phyloP scores from a whole-genome alignment of 2,113 vertebrate species.

The Apodemus sylvaticus region DNA sequence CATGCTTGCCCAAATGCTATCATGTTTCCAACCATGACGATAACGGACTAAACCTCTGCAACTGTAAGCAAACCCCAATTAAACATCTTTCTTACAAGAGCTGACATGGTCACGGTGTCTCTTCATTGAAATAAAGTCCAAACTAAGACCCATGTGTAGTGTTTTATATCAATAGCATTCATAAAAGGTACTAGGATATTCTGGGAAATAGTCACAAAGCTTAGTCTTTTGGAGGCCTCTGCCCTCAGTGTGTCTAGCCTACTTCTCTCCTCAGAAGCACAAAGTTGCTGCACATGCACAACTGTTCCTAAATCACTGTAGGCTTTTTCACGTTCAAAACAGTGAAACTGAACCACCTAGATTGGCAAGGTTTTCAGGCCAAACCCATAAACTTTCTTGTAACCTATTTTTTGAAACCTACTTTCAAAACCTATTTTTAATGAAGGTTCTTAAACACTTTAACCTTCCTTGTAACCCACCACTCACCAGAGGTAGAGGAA shows the following conservation, averaged over 20 bases:
- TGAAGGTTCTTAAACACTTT: too few relatives aligned
- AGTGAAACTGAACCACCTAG: neutral
- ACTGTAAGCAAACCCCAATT: too few relatives aligned
- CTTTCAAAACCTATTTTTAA: too few relatives aligned
- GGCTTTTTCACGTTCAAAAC: neutral
- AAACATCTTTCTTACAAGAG: too few relatives aligned
- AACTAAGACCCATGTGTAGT: neutral
- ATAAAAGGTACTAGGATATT: neutral
- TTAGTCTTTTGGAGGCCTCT: neutral
- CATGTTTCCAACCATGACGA: too few relatives aligned
- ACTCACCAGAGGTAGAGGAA: too few relatives aligned
- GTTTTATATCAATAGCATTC: conserved; percentile 46
- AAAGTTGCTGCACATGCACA: neutral
- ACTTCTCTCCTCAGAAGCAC: neutral
- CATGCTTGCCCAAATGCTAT: too few relatives aligned
- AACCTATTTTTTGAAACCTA: too few relatives aligned
- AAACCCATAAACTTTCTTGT: neutral
- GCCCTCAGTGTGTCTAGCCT: neutral
- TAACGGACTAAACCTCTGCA: too few relatives aligned
- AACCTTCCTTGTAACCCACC: too few relatives aligned
- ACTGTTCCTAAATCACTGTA: neutral
- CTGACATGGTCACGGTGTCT: too few relatives aligned
- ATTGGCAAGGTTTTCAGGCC: conserved; percentile 13
- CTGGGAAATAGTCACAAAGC: neutral
- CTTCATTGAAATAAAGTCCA: too few relatives aligned